Conservation (phyloP, 2,797 vertebrate species). For the Morus bassanus region DNA sequence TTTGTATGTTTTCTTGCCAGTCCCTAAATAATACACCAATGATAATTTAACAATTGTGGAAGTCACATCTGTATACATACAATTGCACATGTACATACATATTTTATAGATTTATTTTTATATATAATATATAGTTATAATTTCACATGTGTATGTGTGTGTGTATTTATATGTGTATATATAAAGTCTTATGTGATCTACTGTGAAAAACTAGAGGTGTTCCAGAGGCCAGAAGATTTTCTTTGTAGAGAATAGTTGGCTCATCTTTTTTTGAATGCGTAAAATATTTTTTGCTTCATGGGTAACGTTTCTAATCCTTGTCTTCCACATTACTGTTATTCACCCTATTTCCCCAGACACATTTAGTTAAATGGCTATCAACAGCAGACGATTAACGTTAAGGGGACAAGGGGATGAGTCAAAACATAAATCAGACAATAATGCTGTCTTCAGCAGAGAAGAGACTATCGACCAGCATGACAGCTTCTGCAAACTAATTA, state of each 20-base stretch:
- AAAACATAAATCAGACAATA: conserved; percentile 70
- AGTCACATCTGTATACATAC: neutral
- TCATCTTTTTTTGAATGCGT: neutral
- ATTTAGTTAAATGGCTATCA: conserved; percentile 68
- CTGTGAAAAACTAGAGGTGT: neutral
- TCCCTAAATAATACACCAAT: neutral
- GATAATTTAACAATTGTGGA: neutral
- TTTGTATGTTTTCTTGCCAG: neutral
- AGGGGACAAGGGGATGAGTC: conserved; percentile 50
- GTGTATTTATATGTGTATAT: neutral
- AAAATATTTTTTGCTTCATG: neutral
- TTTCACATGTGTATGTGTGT: fast-evolving
- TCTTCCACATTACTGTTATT: conserved; percentile 24
- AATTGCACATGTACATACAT: neutral
- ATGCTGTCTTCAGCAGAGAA: conserved; percentile 59
- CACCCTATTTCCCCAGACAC: conserved; percentile 53
- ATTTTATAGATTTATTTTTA: neutral
- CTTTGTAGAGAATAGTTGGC: neutral
- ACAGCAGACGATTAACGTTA: conserved; percentile 50
- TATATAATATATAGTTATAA: neutral
- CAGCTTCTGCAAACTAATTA: conserved; percentile 68
- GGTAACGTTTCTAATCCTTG: conserved; percentile 1
- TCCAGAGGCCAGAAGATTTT: neutral
- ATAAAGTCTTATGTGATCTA: neutral
- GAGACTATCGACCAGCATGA: conserved; percentile 57